phyloP scores from a whole-genome alignment of 2,888 invertebrate species.

The Azorinus chamasolen region DNA sequence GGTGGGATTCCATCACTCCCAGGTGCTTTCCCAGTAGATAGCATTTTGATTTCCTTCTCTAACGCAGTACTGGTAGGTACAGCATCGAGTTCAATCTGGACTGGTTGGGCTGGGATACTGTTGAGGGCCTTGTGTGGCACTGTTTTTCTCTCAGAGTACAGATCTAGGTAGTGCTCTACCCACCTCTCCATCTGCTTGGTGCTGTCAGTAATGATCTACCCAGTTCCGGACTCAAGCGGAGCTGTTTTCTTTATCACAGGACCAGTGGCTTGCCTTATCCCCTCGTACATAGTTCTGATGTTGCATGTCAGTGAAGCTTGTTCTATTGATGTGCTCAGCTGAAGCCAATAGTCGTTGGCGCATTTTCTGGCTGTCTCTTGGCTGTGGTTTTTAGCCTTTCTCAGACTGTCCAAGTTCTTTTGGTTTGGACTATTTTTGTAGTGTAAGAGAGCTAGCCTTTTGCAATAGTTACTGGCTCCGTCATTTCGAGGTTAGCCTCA shows the following conservation, averaged over 20 bases:
- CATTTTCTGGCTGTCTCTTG: not conserved
- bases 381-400: not conserved
- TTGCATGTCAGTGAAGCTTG: not conserved
- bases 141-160: not conserved
- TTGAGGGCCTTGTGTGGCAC: not conserved
- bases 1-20: too few species aligned
- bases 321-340: not conserved
- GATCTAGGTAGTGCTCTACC: too few species aligned
- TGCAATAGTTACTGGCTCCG: not conserved
- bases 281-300: not conserved
- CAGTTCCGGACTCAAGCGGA: not conserved
- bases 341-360: not conserved
- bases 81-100: not conserved
- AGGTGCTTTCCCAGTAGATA: too few species aligned
- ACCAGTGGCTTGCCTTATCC: not conserved
- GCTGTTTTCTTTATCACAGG: not conserved
- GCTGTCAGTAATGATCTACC: too few species aligned
- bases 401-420: too few species aligned
- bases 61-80: not conserved
- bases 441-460: not conserved
- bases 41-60: too few species aligned
- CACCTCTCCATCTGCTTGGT: too few species aligned
- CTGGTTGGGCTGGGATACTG: not conserved
- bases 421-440: not conserved
- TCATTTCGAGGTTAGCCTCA: not conserved